These are phyloP conservation scores for Centropus bengalensis DNA, from an alignment of 2,113 vertebrate species.

Conservation along the genomic window DNA sequence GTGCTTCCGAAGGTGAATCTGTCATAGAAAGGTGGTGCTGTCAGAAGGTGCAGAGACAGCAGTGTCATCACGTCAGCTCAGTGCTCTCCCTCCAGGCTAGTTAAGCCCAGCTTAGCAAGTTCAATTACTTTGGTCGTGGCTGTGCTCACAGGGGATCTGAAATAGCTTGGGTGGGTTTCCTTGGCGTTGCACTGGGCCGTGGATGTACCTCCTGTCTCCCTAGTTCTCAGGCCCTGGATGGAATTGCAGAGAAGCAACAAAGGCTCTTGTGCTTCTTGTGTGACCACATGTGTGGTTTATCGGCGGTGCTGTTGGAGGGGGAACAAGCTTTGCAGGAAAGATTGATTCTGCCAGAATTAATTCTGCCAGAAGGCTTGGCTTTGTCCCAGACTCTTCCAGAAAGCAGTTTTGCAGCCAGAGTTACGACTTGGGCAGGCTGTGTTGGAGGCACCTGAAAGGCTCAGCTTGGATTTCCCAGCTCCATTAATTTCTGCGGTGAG, in stretches of 20 bases:
- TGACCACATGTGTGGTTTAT: background rate
- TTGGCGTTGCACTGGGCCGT: background rate
- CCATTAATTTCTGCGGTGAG: background rate
- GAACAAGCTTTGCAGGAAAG: background rate
- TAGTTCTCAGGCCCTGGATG: background rate
- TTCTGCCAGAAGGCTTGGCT: slow-evolving; percentile 5
- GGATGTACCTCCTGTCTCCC: background rate
- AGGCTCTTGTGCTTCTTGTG: background rate
- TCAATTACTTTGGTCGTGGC: background rate
- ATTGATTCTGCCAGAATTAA: background rate
- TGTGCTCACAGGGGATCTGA: background rate
- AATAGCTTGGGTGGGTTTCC: background rate
- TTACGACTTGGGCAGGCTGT: background rate
- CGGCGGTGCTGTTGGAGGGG: background rate
- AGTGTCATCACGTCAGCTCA: background rate
- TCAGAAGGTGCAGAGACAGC: background rate
- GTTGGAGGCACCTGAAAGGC: background rate
- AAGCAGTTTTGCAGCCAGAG: background rate
- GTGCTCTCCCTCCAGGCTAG: fast-evolving
- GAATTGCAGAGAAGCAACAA: background rate
- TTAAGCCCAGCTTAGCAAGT: background rate
- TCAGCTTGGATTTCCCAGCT: background rate
- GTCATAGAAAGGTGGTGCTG: fast-evolving
- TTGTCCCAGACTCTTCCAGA: slow-evolving; percentile 1
- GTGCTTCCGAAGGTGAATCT: background rate